These are phyloP conservation scores for Monodelphis domestica DNA, from an alignment of 2,797 vertebrate genomes.

Conservation along the genomic window DNA sequence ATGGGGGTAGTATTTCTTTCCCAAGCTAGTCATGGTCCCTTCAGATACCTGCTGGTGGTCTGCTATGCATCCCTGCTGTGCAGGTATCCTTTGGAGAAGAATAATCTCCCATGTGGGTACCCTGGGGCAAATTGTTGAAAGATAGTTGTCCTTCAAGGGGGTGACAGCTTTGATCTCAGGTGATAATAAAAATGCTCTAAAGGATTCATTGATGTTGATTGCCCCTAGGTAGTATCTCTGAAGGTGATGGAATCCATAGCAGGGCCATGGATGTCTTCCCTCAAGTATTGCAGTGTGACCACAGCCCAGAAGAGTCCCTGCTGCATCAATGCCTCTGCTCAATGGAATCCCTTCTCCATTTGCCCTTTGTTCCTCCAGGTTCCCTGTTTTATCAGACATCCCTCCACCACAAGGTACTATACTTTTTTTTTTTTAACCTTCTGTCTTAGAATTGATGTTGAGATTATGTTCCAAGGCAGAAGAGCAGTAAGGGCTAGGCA, in stretches of 20 bases:
- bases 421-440: no score
- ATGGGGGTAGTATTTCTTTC: not conserved
- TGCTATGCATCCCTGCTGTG: not conserved
- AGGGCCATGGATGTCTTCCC: constrained; percentile 33
- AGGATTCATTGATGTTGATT: not conserved
- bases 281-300: constrained; percentile 78
- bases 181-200: not conserved
- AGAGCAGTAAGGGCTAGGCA: no score
- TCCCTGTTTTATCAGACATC: not conserved
- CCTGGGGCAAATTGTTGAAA: not conserved
- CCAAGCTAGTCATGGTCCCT: not conserved
- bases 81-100: not conserved
- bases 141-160: not conserved
- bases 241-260: constrained; percentile 67
- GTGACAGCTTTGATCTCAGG: not conserved
- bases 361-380: constrained; percentile 46
- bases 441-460: no score
- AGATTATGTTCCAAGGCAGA: no score
- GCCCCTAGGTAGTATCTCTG: constrained; percentile 71
- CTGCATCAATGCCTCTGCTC: not conserved
- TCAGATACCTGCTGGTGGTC: not conserved
- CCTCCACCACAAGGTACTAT: constrained; percentile 75
- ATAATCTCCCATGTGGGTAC: not conserved
- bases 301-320: constrained; percentile 48
- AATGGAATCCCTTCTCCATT: constrained; percentile 45